Conservation (phyloP, 2,113 vertebrate species). For the Rhinoderma darwinii region DNA sequence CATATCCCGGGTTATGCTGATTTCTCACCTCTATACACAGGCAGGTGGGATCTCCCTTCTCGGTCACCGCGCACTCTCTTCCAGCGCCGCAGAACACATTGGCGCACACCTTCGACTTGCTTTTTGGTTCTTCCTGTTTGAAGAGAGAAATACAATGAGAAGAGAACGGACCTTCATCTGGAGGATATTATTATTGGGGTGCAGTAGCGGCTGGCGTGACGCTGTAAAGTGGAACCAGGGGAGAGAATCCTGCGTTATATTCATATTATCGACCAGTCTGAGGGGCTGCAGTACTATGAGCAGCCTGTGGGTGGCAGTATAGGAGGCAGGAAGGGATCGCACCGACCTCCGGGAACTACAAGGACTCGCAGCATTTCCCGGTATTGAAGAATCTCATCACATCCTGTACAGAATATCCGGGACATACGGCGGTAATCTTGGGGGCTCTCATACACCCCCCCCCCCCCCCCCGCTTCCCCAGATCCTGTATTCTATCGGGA, state of each 20-base stretch:
- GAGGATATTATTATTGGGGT: too few species aligned
- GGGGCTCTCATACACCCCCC: neutral
- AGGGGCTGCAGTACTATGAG: neutral
- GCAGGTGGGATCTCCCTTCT: constrained; percentile 95
- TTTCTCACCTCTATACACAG: constrained; percentile 92
- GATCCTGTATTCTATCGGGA: too few species aligned
- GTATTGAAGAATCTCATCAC: neutral
- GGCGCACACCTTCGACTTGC: constrained; percentile 98
- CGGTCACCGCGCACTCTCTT: constrained; percentile 90
- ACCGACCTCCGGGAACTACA: neutral
- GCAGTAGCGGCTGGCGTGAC: neutral
- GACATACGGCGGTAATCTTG: neutral
- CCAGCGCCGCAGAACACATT: constrained; percentile 98
- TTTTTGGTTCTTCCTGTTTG: constrained; percentile 82
- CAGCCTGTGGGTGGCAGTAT: constrained; percentile 18
- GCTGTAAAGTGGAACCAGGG: too few species aligned
- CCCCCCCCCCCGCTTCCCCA: too few species aligned
- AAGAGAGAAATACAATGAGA: neutral
- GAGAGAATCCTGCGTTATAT: neutral
- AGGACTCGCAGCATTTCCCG: neutral
- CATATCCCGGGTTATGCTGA: neutral
- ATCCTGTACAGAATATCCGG: neutral
- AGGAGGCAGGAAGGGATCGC: neutral
- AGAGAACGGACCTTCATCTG: too few species aligned
- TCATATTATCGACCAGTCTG: neutral